Evolutionary conservation across 2,888 invertebrate genomes (phyloP).

Genomic region (Drosophila phalerata): DNA sequence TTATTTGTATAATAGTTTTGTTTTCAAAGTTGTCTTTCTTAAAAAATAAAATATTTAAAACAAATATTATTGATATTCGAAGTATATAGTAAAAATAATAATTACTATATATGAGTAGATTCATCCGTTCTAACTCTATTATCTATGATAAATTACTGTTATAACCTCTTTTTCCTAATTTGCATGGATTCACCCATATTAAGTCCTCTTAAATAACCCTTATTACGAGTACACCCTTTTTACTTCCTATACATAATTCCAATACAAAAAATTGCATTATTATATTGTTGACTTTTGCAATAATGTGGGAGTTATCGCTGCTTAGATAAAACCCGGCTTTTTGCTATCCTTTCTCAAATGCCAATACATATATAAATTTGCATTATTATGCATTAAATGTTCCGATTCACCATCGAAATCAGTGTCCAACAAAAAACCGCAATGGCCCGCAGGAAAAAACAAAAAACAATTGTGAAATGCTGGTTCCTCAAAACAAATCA

Average conservation of each 20-base stretch:
- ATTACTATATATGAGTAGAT: not conserved
- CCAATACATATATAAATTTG: not conserved
- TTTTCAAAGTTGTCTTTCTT: not conserved
- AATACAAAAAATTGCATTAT: not conserved
- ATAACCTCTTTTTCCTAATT: not conserved
- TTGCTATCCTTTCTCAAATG: slow-evolving; percentile 6
- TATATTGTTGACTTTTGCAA: not conserved
- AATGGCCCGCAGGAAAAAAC: slow-evolving; percentile 42
- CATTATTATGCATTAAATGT: not conserved
- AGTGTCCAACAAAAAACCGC: slow-evolving; percentile 24
- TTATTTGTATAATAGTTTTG: not conserved
- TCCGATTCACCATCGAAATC: slow-evolving; percentile 1
- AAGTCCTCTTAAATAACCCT: not conserved
- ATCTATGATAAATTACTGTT: no score
- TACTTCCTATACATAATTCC: not conserved
- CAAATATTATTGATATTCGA: no score
- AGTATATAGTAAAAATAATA: no score
- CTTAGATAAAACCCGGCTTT: slow-evolving; percentile 38
- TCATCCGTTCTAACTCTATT: not conserved
- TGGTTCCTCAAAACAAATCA: slow-evolving; percentile 35
- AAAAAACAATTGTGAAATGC: slow-evolving; percentile 16
- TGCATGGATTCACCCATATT: not conserved
- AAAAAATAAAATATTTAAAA: not conserved
- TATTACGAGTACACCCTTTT: not conserved
- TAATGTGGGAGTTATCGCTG: slow-evolving; percentile 22